These are phyloP conservation scores for Sebastes schlegelii DNA, from an alignment of 2,113 vertebrate genomes.

Conservation along the genomic window DNA sequence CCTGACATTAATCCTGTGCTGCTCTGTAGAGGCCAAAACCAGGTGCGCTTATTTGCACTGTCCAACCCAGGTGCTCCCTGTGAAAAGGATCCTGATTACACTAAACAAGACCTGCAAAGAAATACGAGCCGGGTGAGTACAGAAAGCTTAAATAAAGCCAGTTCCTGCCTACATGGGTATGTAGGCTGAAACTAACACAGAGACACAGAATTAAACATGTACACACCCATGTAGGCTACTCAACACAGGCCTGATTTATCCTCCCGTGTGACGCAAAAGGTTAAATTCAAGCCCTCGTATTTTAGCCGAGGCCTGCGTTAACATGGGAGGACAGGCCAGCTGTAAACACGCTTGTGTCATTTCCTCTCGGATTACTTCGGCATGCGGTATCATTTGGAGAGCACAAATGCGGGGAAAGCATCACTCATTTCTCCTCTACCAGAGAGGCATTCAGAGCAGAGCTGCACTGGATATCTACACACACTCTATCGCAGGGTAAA, in stretches of 20 bases:
- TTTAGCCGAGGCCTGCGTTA: conserved; percentile 33
- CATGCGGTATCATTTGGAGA: conserved; percentile 66
- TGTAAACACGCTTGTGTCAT: conserved; percentile 79
- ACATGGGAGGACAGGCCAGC: conserved; percentile 61
- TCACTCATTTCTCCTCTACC: conserved; percentile 38
- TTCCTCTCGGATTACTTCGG: conserved; percentile 78
- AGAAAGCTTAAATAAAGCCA: conserved; percentile 44
- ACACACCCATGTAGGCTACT: conserved; percentile 16
- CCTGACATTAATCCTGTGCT: conserved; percentile 57
- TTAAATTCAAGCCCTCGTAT: conserved; percentile 30
- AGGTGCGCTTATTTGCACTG: conserved; percentile 62
- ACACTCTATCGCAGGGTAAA: conserved; percentile 6
- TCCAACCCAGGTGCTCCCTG: conserved; percentile 55
- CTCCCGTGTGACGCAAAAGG: conserved; percentile 11
- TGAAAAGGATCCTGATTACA: conserved; percentile 54
- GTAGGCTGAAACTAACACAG: conserved; percentile 29
- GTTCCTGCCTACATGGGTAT: not conserved
- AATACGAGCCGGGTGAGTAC: conserved; percentile 57
- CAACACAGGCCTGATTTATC: conserved; percentile 16
- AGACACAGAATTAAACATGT: conserved; percentile 31
- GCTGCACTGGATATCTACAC: conserved; percentile 13
- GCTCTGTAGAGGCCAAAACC: conserved; percentile 47
- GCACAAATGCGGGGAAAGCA: conserved; percentile 70
- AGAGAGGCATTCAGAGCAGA: conserved; percentile 46
- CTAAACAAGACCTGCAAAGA: conserved; percentile 55